Percentiles rank a stretch among this genome's conserved stretches.
Conservation (phyloP, 2,888 invertebrate genomes). For the Dendrolimus houi region DNA sequence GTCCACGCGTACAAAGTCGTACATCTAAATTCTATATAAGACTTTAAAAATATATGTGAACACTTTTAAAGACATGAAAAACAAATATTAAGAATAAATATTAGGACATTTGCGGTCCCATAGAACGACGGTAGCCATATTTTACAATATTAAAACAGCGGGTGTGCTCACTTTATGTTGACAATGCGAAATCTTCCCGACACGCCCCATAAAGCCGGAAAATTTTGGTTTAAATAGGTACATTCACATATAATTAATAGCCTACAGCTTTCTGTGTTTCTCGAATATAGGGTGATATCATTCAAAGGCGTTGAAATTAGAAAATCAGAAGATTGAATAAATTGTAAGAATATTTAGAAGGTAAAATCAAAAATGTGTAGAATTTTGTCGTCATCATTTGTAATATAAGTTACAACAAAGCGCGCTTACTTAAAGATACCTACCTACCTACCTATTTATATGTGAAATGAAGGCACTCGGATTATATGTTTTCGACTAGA, state of each 20-base stretch:
- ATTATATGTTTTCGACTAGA: no score
- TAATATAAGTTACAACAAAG: no score
- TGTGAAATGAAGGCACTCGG: no score
- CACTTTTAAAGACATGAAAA: background rate
- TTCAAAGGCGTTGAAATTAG: background rate
- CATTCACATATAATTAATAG: background rate
- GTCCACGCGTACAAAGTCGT: no score
- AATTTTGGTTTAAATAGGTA: background rate
- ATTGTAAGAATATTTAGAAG: no score
- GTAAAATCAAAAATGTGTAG: no score
- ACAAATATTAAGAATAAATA: background rate
- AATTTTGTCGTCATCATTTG: no score
- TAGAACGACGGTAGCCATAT: background rate
- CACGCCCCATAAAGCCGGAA: background rate
- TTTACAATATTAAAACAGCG: background rate
- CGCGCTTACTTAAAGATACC: no score
- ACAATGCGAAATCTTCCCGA: background rate
- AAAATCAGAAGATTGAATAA: background rate
- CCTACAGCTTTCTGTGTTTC: background rate
- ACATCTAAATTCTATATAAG: no score
- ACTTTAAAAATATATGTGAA: no score
- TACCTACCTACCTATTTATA: no score
- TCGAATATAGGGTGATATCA: background rate
- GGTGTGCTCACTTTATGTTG: background rate
- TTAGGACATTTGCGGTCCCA: background rate